Conservation (phyloP, 1,140 invertebrate species). For the Drosophila murphyi region DNA sequence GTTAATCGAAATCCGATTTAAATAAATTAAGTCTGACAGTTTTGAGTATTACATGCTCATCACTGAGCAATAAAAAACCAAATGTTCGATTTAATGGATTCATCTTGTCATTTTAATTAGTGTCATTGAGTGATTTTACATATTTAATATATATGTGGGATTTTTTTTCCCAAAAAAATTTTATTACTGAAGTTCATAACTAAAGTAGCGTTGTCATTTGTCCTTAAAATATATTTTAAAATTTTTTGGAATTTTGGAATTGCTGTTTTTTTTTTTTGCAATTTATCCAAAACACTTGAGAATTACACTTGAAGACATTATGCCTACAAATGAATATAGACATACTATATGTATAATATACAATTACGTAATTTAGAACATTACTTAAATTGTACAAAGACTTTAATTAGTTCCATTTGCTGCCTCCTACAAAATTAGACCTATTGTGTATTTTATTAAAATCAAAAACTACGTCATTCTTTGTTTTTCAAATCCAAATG, state of each 20-base stretch:
- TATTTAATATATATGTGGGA: not conserved
- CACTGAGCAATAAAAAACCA: not conserved
- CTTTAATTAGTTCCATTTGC: slow-evolving; percentile 50
- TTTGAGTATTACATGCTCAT: not conserved
- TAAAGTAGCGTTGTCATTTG: not conserved
- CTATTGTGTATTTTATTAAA: slow-evolving; percentile 8
- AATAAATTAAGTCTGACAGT: not conserved
- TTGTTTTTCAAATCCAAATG: not conserved
- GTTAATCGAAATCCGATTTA: not conserved
- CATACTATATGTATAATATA: slow-evolving; percentile 5
- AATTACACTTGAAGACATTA: slow-evolving; percentile 42
- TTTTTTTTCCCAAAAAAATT: not conserved
- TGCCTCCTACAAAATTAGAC: slow-evolving; percentile 17
- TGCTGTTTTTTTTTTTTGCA: not conserved
- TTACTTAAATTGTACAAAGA: slow-evolving; percentile 27
- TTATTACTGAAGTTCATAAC: too few relatives aligned
- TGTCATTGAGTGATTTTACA: not conserved
- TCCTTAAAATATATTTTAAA: not conserved
- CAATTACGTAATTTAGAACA: slow-evolving; percentile 38
- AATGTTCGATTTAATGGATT: not conserved
- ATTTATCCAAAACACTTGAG: slow-evolving; percentile 37
- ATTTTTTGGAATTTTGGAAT: not conserved
- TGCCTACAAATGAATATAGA: not conserved
- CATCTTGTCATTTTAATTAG: not conserved
- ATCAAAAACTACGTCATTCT: slow-evolving; percentile 22